These are phyloP conservation scores for Nothura maculosa DNA, from an alignment of 2,797 vertebrate species.

Conservation along the genomic window DNA sequence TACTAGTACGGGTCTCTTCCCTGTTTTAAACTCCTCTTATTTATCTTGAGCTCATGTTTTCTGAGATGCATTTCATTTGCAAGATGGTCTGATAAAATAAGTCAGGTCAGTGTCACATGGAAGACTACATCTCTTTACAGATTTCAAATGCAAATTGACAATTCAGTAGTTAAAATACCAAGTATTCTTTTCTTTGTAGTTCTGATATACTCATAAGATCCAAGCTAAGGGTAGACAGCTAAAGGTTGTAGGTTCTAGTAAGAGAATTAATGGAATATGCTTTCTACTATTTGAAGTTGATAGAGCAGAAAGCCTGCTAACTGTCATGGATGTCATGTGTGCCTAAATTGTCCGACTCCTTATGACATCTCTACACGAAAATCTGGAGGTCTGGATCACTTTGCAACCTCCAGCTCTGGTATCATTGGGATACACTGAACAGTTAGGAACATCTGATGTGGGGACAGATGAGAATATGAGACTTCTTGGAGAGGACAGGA, in stretches of 20 bases:
- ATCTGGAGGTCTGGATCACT: accelerated
- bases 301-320: neutral
- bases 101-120: neutral
- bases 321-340: neutral
- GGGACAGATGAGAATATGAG: neutral
- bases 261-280: neutral
- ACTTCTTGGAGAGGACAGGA: neutral
- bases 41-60: neutral
- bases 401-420: neutral
- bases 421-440: neutral
- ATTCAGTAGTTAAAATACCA: neutral
- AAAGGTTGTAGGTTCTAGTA: neutral
- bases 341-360: neutral
- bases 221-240: neutral
- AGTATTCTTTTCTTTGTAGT: neutral
- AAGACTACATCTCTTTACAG: neutral
- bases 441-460: accelerated
- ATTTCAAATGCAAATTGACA: neutral
- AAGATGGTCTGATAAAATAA: neutral
- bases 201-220: neutral
- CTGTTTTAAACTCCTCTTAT: neutral
- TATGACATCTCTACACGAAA: neutral
- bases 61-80: neutral
- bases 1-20: neutral
- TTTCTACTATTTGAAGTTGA: neutral